Evolutionary conservation across 2,113 vertebrate species (phyloP).

Genomic region (Falco punctatus): DNA sequence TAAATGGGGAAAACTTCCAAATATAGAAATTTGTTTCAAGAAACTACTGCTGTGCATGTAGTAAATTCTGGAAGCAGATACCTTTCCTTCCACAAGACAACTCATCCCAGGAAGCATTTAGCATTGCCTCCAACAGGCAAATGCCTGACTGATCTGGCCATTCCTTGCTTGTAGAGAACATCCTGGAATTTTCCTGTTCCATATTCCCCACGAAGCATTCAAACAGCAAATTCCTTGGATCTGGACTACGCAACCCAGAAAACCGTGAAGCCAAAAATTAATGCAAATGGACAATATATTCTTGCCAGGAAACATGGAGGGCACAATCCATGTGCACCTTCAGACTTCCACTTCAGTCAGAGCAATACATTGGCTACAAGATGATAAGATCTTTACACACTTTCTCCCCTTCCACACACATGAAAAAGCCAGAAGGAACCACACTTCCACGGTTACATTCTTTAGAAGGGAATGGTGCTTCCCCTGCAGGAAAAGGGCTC

Average conservation of each 20-base stretch:
- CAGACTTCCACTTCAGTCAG: background rate
- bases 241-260: background rate
- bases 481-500: background rate
- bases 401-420: background rate
- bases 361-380: background rate
- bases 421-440: background rate
- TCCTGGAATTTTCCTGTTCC: background rate
- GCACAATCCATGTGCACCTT: background rate
- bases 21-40: background rate
- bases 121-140: background rate
- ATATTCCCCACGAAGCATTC: background rate
- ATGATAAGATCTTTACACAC: rapidly evolving
- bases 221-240: background rate
- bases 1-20: background rate
- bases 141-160: background rate
- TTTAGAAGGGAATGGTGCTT: background rate
- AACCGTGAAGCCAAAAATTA: background rate
- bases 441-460: background rate
- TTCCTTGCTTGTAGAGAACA: background rate
- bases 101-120: background rate
- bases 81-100: background rate
- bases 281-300: background rate
- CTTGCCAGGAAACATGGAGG: background rate
- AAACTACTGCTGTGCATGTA: background rate
- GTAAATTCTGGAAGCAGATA: background rate